Percentiles rank a stretch among this genome's conserved stretches.
Evolutionary conservation across 2,113 vertebrate genomes (phyloP).

Genomic region (Megalops atlanticus): DNA sequence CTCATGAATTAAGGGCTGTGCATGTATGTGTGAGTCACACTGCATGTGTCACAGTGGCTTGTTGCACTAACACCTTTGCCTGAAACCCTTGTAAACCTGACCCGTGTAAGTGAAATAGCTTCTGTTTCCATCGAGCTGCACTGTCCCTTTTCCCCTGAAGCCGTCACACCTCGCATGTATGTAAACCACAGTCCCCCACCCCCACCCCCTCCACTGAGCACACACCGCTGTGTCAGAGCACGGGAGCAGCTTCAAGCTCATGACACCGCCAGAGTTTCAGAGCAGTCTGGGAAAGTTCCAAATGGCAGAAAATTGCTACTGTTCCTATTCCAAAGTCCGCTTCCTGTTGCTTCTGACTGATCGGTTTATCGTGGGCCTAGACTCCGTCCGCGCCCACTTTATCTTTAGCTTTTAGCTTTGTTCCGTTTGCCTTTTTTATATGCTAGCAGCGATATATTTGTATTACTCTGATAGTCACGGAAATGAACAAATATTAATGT

Average conservation of each 20-base stretch:
- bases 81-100: neutral
- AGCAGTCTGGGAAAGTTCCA: neutral
- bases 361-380: no score
- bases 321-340: neutral
- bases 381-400: no score
- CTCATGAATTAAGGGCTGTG: no score
- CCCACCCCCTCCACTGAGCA: no score
- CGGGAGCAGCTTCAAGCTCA: neutral
- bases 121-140: neutral
- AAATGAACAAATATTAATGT: no score
- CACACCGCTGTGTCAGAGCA: neutral
- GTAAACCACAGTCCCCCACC: neutral
- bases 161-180: neutral
- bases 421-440: no score
- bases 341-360: no score
- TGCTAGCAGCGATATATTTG: no score
- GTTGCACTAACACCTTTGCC: conserved; percentile 4
- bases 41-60: neutral
- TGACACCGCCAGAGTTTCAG: neutral
- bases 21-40: neutral
- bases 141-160: conserved; percentile 1
- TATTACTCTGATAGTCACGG: no score
- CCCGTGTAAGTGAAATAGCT: neutral
- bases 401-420: no score
- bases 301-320: neutral